Conservation (phyloP, 2,113 vertebrate genomes). For the Vulpes vulpes region DNA sequence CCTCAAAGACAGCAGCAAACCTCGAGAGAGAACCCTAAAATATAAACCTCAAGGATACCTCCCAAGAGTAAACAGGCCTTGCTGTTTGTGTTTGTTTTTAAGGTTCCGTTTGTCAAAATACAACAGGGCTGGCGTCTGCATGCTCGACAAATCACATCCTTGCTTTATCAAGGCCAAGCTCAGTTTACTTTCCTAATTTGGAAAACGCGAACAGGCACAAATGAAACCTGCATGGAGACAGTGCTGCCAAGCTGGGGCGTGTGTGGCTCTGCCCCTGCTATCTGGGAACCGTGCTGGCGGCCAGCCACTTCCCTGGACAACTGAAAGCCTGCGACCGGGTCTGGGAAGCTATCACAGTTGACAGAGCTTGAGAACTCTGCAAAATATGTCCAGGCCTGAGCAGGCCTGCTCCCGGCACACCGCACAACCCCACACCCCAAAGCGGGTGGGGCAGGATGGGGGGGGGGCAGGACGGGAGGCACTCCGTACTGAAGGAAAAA, state of each 20-base stretch:
- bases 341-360: neutral
- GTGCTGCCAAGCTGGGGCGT: neutral
- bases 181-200: slow-evolving; percentile 3
- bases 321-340: neutral
- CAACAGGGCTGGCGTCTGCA: neutral
- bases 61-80: neutral
- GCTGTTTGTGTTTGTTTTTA: neutral
- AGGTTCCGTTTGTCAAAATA: neutral
- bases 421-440: neutral
- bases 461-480: no score
- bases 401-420: neutral
- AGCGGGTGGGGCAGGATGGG: no score
- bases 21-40: neutral
- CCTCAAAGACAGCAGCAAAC: no score
- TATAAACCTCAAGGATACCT: neutral
- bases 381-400: neutral
- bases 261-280: neutral
- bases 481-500: neutral
- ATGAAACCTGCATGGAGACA: neutral
- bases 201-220: neutral
- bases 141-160: neutral
- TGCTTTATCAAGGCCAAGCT: neutral
- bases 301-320: neutral
- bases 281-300: rapidly evolving
- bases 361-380: neutral